phyloP scores from a whole-genome alignment of 2,797 vertebrate genomes.

The Apogon hyalosoma region DNA sequence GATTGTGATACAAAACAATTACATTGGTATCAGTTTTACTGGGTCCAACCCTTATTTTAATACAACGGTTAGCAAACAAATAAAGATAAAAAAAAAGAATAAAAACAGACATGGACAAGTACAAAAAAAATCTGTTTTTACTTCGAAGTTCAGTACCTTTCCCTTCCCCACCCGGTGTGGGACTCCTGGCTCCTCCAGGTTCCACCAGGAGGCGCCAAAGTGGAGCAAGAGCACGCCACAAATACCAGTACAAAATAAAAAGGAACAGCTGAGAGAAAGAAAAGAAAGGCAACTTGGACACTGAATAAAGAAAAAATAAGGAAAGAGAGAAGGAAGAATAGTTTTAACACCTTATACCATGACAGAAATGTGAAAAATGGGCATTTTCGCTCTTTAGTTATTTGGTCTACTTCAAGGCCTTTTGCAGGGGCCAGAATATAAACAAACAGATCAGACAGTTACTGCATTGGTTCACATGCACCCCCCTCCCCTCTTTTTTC shows the following conservation, averaged over 20 bases:
- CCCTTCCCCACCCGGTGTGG: conserved; percentile 68
- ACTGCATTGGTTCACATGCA: conserved; percentile 88
- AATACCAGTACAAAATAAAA: conserved; percentile 82
- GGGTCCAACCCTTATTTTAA: conserved; percentile 68
- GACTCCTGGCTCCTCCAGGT: conserved; percentile 64
- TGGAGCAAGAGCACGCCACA: conserved; percentile 84
- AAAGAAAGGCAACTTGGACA: conserved; percentile 86
- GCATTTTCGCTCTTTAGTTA: conserved; percentile 77
- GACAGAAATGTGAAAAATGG: conserved; percentile 74
- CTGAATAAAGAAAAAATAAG: conserved; percentile 69
- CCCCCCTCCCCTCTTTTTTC: conserved; percentile 54
- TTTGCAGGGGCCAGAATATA: conserved; percentile 74
- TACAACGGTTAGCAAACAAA: conserved; percentile 71
- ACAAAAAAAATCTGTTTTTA: conserved; percentile 81
- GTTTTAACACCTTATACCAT: conserved; percentile 76
- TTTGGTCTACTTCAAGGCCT: conserved; percentile 86
- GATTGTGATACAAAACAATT: conserved; percentile 43
- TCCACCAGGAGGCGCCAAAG: conserved; percentile 82
- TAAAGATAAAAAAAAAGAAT: conserved; percentile 49
- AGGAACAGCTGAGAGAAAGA: conserved; percentile 70
- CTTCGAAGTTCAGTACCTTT: conserved; percentile 83
- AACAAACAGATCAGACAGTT: conserved; percentile 77
- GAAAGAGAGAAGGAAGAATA: conserved; percentile 67
- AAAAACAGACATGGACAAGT: conserved; percentile 75
- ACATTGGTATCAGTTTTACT: conserved; percentile 30